Evolutionary conservation across 2,797 vertebrate species (phyloP).

Genomic region (Sylvia borin): DNA sequence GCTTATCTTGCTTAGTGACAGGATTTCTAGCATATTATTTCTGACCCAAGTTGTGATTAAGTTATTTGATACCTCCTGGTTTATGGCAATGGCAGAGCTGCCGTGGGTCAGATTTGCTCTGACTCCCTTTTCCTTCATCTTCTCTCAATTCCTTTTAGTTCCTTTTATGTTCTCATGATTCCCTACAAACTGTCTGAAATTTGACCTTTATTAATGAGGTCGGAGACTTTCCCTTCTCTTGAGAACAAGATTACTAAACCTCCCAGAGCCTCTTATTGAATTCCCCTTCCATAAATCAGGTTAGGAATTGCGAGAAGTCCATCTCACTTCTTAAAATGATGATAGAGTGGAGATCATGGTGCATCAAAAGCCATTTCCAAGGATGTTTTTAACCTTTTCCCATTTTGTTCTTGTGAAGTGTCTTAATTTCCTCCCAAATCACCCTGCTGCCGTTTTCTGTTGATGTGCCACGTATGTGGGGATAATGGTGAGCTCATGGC

Average conservation of each 20-base stretch:
- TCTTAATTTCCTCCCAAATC: not conserved
- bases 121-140: not conserved
- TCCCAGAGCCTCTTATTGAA: slow-evolving; percentile 14
- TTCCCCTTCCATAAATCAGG: slow-evolving; percentile 11
- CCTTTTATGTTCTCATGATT: not conserved
- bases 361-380: not conserved
- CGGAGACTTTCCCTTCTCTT: not conserved
- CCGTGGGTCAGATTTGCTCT: accelerated
- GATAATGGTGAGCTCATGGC: not conserved
- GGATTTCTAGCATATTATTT: not conserved
- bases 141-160: not conserved
- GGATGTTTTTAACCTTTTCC: not conserved
- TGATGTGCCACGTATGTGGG: accelerated
- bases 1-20: slow-evolving; percentile 28
- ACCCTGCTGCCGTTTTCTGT: not conserved
- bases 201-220: slow-evolving; percentile 43
- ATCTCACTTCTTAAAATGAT: not conserved
- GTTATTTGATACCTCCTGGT: not conserved
- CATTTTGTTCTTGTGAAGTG: not conserved
- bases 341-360: not conserved
- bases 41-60: not conserved
- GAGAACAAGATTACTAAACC: not conserved
- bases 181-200: slow-evolving; percentile 10
- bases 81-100: not conserved
- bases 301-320: not conserved